These are phyloP conservation scores for Paracanthobrama guichenoti DNA, from an alignment of 2,113 vertebrate genomes.

Conservation along the genomic window DNA sequence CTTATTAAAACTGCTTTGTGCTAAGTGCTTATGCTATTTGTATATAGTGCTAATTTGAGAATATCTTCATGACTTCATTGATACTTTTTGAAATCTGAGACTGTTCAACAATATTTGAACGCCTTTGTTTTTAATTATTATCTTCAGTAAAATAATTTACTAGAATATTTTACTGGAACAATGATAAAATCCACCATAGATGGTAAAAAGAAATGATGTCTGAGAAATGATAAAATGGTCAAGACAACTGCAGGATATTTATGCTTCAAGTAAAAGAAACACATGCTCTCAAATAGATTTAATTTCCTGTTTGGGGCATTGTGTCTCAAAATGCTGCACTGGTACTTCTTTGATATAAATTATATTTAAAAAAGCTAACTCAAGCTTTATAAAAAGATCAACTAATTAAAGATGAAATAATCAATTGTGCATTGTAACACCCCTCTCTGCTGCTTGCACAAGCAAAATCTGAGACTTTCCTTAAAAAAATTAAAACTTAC, in stretches of 20 bases:
- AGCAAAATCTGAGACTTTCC: neutral
- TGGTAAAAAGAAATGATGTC: neutral
- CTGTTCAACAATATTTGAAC: neutral
- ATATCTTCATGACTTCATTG: neutral
- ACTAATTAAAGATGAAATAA: neutral
- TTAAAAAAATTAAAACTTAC: neutral
- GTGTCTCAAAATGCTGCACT: conserved; percentile 11
- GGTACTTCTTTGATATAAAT: neutral
- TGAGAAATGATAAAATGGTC: conserved; percentile 41
- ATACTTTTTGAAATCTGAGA: no score
- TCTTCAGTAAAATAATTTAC: neutral
- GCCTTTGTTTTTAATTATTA: neutral
- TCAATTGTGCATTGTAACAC: neutral
- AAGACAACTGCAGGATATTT: conserved; percentile 56
- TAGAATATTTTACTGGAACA: neutral
- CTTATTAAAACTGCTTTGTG: neutral
- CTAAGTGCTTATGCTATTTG: neutral
- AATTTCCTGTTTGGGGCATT: conserved; percentile 69
- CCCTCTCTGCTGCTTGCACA: neutral
- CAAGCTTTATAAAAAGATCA: neutral
- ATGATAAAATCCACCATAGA: neutral
- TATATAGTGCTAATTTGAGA: neutral
- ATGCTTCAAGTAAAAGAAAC: conserved; percentile 62
- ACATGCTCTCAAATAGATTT: conserved; percentile 63
- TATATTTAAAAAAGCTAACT: neutral